Percentiles rank a stretch among this genome's conserved stretches.
These are phyloP conservation scores for Diarsia brunnea DNA, from an alignment of 2,888 invertebrate genomes.

Conservation along the genomic window DNA sequence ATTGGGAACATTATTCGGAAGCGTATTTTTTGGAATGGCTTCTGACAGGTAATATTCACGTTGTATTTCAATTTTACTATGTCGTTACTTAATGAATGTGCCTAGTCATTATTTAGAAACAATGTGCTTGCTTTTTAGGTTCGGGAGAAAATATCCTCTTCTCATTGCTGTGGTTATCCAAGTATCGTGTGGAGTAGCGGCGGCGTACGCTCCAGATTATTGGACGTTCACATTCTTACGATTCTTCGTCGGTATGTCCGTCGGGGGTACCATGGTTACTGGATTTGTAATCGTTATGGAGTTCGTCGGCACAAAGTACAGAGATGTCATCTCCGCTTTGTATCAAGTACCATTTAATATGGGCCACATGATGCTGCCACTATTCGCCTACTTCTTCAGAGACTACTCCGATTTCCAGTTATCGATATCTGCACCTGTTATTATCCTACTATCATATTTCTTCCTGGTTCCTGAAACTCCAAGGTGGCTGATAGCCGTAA, in stretches of 20 bases:
- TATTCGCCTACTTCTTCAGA: constrained; percentile 92
- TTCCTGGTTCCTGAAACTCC: constrained; percentile 95
- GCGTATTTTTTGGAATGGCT: constrained; percentile 93
- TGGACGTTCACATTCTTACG: constrained; percentile 92
- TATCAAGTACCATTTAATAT: constrained; percentile 93
- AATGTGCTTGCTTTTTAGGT: constrained; percentile 87
- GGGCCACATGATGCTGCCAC: constrained; percentile 92
- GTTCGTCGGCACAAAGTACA: constrained; percentile 90
- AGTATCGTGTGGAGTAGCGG: constrained; percentile 92
- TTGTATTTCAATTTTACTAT: not conserved
- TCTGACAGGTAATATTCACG: constrained; percentile 92
- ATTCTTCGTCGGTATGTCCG: constrained; percentile 93
- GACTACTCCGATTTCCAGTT: constrained; percentile 92
- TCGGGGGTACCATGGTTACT: constrained; percentile 95
- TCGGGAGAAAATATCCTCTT: constrained; percentile 94
- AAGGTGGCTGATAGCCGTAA: constrained; percentile 94
- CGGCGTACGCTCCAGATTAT: constrained; percentile 92
- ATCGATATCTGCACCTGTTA: constrained; percentile 91
- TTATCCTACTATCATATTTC: constrained; percentile 92
- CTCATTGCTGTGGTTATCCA: constrained; percentile 93
- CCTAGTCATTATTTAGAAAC: not conserved
- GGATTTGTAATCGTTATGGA: constrained; percentile 92
- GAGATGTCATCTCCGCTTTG: constrained; percentile 91
- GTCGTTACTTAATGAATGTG: not conserved
- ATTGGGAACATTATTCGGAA: constrained; percentile 94